Percentiles rank a stretch among this genome's conserved stretches.
phyloP scores from a whole-genome alignment of 2,888 invertebrate species.

The Tortrix viridana region DNA sequence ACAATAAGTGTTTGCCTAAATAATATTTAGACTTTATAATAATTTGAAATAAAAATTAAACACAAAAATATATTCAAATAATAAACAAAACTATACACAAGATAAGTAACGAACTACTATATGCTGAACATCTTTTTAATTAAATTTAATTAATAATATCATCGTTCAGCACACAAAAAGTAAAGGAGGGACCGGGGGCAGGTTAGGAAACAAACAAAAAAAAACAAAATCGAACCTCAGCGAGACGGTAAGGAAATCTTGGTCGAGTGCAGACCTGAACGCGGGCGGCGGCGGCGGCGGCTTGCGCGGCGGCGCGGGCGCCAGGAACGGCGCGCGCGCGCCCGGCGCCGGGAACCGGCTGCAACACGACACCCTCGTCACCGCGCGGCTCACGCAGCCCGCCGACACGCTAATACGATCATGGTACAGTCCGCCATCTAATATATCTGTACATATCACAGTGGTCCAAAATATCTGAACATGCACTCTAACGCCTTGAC shows the following conservation, averaged over 20 bases:
- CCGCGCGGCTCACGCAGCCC: too few relatives aligned
- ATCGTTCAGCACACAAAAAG: constrained; percentile 10
- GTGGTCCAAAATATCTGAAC: too few relatives aligned
- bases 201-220: constrained; percentile 52
- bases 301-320: constrained; percentile 83
- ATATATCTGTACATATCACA: too few relatives aligned
- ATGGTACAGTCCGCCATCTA: too few relatives aligned
- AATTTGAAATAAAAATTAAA: not conserved
- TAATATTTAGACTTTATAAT: too few relatives aligned
- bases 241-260: constrained; percentile 89
- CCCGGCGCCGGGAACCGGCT: constrained; percentile 69
- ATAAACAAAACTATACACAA: constrained; percentile 1
- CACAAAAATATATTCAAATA: not conserved
- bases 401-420: too few relatives aligned
- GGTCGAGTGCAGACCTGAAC: constrained; percentile 87
- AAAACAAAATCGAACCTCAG: constrained; percentile 85
- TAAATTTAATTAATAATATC: too few relatives aligned
- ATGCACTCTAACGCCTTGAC: too few relatives aligned
- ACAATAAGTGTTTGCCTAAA: too few relatives aligned
- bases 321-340: constrained; percentile 60
- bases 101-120: constrained; percentile 8
- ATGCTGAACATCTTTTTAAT: constrained; percentile 13
- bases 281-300: constrained; percentile 86
- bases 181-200: constrained; percentile 8
- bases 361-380: constrained; percentile 42